Conservation (phyloP, 2,113 vertebrate species). For the Plecturocebus donacophilus region DNA sequence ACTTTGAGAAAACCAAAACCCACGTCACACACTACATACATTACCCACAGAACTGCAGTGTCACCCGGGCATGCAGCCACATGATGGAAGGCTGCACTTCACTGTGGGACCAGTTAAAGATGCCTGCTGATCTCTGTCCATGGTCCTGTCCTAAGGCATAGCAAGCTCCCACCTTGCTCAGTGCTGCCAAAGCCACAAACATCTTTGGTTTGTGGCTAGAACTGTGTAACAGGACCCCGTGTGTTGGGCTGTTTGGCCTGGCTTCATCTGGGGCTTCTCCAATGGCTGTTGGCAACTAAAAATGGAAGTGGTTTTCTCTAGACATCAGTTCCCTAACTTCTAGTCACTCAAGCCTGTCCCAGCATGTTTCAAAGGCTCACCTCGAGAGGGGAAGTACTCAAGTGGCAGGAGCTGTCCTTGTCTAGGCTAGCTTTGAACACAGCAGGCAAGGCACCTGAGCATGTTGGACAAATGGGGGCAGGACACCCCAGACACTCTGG, state of each 20-base stretch:
- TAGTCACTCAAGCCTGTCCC: neutral
- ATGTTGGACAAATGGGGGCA: neutral
- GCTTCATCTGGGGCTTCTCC: slow-evolving; percentile 16
- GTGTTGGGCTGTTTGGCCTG: neutral
- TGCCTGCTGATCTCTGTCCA: slow-evolving; percentile 56
- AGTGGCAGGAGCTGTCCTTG: neutral
- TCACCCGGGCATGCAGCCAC: neutral
- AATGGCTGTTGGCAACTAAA: neutral
- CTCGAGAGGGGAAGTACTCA: neutral
- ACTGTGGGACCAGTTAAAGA: neutral
- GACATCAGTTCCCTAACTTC: neutral
- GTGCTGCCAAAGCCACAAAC: neutral
- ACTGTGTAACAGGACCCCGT: neutral
- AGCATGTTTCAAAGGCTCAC: slow-evolving; percentile 14
- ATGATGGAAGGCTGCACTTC: neutral
- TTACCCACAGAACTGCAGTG: neutral
- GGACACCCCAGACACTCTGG: neutral
- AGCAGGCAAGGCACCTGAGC: neutral
- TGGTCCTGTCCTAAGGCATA: slow-evolving; percentile 46
- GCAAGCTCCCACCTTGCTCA: neutral
- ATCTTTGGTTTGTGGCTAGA: neutral
- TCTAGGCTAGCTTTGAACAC: neutral
- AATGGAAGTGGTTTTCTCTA: slow-evolving; percentile 32
- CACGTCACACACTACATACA: neutral
- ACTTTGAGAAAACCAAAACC: neutral